Conservation (phyloP, 2,113 vertebrate genomes). For the Oreocharis arfaki region DNA sequence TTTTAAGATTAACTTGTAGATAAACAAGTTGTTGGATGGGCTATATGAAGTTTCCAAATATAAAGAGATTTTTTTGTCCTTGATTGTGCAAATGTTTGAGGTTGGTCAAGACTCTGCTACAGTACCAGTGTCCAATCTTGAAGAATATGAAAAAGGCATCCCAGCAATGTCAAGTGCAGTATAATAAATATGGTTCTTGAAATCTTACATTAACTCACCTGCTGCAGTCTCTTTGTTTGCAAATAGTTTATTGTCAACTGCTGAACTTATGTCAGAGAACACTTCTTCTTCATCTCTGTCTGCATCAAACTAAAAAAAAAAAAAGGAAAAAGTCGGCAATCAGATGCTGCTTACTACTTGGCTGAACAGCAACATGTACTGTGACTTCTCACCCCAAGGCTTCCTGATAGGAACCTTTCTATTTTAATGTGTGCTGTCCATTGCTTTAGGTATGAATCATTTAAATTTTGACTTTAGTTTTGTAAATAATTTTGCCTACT, state of each 20-base stretch:
- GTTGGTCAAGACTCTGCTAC: neutral
- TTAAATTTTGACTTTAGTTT: neutral
- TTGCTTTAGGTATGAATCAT: neutral
- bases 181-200: neutral
- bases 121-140: neutral
- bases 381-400: neutral
- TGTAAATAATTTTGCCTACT: neutral
- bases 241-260: constrained; percentile 92
- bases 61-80: neutral
- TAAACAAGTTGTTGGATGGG: neutral
- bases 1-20: neutral
- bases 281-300: constrained; percentile 95
- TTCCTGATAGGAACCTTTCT: neutral
- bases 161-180: neutral
- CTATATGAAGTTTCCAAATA: neutral
- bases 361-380: neutral
- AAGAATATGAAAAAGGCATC: neutral
- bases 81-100: neutral
- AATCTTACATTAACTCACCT: constrained; percentile 73
- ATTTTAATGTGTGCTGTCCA: neutral
- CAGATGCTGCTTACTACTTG: neutral
- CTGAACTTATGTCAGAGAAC: constrained; percentile 90
- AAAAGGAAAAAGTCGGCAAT: neutral
- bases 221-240: constrained; percentile 82
- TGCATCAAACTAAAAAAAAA: constrained; percentile 83